phyloP scores from a whole-genome alignment of 2,113 vertebrate species.

The Amblyornis subalaris region DNA sequence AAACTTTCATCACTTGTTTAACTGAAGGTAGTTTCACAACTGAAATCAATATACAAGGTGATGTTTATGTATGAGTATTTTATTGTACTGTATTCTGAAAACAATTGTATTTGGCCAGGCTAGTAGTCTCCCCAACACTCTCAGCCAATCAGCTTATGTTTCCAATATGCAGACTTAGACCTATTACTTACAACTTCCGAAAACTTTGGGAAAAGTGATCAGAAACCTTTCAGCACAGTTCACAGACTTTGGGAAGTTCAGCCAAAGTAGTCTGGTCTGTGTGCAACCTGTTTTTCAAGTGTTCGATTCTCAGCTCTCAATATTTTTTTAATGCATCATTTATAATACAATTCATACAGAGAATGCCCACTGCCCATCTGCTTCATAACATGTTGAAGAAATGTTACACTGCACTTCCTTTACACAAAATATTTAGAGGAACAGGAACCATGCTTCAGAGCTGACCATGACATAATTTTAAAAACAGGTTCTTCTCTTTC shows the following conservation, averaged over 20 bases:
- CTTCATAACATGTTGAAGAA: not conserved
- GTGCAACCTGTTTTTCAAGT: not conserved
- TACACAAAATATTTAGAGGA: not conserved
- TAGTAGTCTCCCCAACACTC: not conserved
- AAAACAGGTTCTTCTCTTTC: not conserved
- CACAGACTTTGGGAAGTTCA: not conserved
- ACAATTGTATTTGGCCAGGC: not conserved
- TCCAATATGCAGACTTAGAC: not conserved
- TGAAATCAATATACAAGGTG: not conserved
- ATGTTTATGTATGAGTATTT: not conserved
- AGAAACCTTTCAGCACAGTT: not conserved
- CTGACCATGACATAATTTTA: not conserved
- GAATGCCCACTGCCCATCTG: not conserved
- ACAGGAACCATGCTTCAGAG: not conserved
- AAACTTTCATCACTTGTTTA: not conserved
- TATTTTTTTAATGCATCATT: not conserved
- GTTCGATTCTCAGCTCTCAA: not conserved
- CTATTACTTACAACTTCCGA: not conserved
- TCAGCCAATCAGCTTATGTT: not conserved
- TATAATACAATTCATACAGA: not conserved
- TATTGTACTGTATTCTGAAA: not conserved
- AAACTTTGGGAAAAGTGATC: not conserved
- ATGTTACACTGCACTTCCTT: not conserved
- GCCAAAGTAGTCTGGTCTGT: not conserved
- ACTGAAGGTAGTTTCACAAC: not conserved